These are phyloP conservation scores for Chauna torquata DNA, from an alignment of 2,113 vertebrate species.

Conservation along the genomic window DNA sequence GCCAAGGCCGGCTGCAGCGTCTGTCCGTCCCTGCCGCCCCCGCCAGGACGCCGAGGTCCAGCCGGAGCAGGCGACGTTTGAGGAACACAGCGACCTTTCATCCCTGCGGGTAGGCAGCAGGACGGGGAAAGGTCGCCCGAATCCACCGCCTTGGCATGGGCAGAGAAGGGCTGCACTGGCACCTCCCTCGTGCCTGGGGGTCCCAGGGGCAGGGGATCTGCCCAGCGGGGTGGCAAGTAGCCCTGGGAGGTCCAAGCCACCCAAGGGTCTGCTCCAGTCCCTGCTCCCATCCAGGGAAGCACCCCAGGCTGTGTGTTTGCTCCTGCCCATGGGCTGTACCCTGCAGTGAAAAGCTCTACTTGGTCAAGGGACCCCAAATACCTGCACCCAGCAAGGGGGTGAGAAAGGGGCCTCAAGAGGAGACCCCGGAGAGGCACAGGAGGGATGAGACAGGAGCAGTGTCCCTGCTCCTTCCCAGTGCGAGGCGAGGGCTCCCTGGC, in stretches of 20 bases:
- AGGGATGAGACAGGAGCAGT: too few species aligned
- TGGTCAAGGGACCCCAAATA: accelerated
- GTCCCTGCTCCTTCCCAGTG: background rate
- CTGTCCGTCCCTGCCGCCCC: background rate
- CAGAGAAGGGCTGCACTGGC: accelerated
- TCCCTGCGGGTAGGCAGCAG: background rate
- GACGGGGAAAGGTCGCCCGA: background rate
- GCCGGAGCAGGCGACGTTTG: background rate
- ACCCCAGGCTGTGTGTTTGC: accelerated
- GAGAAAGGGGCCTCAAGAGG: background rate
- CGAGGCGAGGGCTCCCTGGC: background rate
- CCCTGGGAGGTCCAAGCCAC: background rate
- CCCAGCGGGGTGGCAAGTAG: background rate
- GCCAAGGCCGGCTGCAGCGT: background rate
- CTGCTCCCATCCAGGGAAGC: background rate
- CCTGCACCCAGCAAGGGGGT: accelerated
- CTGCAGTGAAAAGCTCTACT: background rate
- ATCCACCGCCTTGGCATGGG: background rate
- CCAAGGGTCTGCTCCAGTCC: accelerated
- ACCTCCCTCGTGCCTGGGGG: background rate
- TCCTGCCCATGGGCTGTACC: background rate
- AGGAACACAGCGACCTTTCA: slow-evolving; percentile 37
- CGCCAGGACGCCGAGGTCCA: background rate
- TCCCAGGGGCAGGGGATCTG: background rate
- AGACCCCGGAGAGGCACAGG: too few species aligned